These are phyloP conservation scores for Ommatoiulus sabulosus DNA, from an alignment of 2,888 invertebrate species.

Conservation along the genomic window DNA sequence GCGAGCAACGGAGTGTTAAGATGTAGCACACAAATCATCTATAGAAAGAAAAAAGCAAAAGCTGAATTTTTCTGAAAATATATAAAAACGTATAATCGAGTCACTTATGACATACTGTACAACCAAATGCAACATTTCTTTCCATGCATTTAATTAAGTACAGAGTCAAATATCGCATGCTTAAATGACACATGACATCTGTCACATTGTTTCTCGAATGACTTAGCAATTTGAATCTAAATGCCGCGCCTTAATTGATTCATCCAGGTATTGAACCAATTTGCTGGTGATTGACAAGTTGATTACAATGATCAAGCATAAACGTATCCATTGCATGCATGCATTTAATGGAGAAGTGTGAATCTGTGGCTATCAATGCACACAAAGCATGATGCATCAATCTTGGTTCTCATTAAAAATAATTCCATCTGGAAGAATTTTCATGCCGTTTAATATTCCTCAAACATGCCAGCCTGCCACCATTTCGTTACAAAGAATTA, in stretches of 20 bases:
- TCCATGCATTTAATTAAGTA: background rate
- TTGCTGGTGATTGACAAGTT: background rate
- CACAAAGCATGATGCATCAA: background rate
- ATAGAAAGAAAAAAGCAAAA: no score
- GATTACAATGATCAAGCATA: background rate
- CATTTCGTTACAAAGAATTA: no score
- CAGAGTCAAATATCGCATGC: background rate
- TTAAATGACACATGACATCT: background rate
- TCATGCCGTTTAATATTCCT: no score
- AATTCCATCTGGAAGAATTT: background rate
- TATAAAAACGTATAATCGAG: no score
- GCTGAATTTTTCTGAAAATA: no score
- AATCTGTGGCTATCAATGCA: background rate
- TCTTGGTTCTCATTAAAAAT: background rate
- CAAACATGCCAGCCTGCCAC: no score
- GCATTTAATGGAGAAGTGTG: no score
- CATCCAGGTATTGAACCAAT: background rate
- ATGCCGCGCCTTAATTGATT: background rate
- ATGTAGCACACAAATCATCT: no score
- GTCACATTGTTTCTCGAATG: background rate
- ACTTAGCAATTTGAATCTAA: background rate
- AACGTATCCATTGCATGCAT: no score
- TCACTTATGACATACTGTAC: background rate
- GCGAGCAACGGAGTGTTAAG: no score
- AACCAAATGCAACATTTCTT: background rate